Evolutionary conservation across 2,888 invertebrate species (phyloP), one percentile per base, ranked within the genome.

Genomic region (Shargacucullia verbasci): DNA sequence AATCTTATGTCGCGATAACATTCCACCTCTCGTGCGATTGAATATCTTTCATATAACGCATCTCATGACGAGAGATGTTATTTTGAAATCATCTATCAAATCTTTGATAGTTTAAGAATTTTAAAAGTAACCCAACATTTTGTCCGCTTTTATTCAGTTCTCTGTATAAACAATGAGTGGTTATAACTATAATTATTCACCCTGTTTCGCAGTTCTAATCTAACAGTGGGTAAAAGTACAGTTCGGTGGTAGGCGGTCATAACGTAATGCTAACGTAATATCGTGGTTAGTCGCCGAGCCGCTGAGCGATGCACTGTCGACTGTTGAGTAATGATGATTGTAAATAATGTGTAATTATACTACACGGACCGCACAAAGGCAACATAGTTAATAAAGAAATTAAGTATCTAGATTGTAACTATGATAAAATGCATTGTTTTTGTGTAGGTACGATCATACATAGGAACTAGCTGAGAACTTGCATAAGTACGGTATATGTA

Each of bases 1-100:
- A 88, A 90, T 89, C 90, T 89, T 78, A 80, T 82, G 83, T 80
- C 82, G 81, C 76, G 88, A 89, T 88, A 87, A 86, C 74, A 76
- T 76, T 71, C 56, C 61, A 71, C 76, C 70, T 76, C 77, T 78
- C 75, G 76, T 76, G 79, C 74, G 76, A 61, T 54, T 50, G 77
- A 85, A 88, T 88, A 83, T 71, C 82, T 87, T 83, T 80, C 76
- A 72, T 73, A 78, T 89, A 78, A 81, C 79, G 75, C 73, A 66
- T 74, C 53, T 57, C 52, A 44, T 69, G 53, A 57, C 81, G 82
- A 70, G 60, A 54, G 52, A 54, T 63, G 29, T 54, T 44, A 45
- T 48, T 59, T 52, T 44, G 12, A 29, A 44, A 40, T 35, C 43
- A 44, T 57, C 15, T 56, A 68, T 62, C 47, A 68, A 62, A 49